A percentile compares a stretch with the other conserved stretches of the same genome.
These are phyloP conservation scores for Phalacrocorax brasilianus DNA, from an alignment of 2,113 vertebrate species.

Conservation along the genomic window DNA sequence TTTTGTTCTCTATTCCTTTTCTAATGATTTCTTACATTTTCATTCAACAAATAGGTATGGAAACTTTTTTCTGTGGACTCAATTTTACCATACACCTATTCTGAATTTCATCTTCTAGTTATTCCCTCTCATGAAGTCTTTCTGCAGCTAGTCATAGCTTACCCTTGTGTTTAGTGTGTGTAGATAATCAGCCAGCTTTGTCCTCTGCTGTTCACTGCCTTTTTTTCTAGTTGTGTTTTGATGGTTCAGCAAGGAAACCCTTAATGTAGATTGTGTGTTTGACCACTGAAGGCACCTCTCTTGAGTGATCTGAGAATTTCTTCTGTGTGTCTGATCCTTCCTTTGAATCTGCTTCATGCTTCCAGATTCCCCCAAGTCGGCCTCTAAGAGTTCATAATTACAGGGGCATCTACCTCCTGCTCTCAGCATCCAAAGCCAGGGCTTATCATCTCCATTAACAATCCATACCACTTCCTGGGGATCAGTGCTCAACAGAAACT, in stretches of 20 bases:
- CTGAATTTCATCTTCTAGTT: neutral
- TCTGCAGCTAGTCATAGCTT: neutral
- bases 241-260: neutral
- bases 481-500: neutral
- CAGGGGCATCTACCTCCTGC: neutral
- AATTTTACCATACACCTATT: neutral
- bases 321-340: neutral
- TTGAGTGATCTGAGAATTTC: neutral
- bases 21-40: neutral
- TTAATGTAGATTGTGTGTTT: neutral
- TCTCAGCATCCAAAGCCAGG: neutral
- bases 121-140: neutral
- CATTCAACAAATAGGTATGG: neutral
- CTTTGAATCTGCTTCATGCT: neutral
- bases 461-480: neutral
- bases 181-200: neutral
- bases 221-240: neutral
- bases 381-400: neutral
- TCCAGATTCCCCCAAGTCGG: neutral
- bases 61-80: neutral
- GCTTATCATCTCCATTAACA: neutral
- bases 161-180: neutral
- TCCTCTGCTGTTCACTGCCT: neutral
- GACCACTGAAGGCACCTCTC: neutral
- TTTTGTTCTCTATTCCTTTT: neutral